Evolutionary conservation across 1,140 invertebrate genomes (phyloP), one percentile per base, ranked within the genome.

Genomic region (Meloidogyne chitwoodi): DNA sequence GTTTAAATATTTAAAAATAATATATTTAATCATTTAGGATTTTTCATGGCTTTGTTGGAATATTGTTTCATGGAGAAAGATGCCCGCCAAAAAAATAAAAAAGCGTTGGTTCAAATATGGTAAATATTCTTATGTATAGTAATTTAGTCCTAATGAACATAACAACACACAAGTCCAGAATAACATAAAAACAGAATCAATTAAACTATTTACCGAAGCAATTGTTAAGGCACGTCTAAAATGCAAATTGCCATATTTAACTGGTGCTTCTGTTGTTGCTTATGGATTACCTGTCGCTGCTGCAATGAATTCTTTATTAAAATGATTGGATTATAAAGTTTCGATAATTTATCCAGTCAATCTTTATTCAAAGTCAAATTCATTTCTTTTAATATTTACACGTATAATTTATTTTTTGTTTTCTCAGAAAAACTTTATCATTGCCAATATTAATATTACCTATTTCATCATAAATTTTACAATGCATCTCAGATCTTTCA

Each of bases 221-320:
- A 79, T 85, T 12, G 71, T 78, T 62, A 70, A 81, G 27, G 83
- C 83, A 3, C 24, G 84, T 11, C 34, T 65, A 10, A 41, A 48
- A 26, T 86, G 83, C 61, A 82, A 78, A 66, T 66, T 84, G n/a
- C 76, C 65, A 16, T 84, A 71, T 74, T 61, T 84, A 24, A 84
- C 83, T 19, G 83, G 83, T 26, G 80, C 72, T 16, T 70, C 83
- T n/a, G 83, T 84, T 29, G 83, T 85, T 26, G 68, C 69, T 31
- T 84, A 84, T 77, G 83, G 83, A 31, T 65, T 84, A 2, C 82
- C 83, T 3, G 74, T 75, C 22, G 74, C 26, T 6, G 71, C 71
- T 24, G 68, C 31, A 19, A 24, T 69, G 29, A 19, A 16, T n/a
- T 38, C 38, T 56, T n/a, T 56, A 56, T 56, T 56, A 56, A 56